Conservation (phyloP, 2,797 vertebrate species). For the Hapalemur alaotrensis region DNA sequence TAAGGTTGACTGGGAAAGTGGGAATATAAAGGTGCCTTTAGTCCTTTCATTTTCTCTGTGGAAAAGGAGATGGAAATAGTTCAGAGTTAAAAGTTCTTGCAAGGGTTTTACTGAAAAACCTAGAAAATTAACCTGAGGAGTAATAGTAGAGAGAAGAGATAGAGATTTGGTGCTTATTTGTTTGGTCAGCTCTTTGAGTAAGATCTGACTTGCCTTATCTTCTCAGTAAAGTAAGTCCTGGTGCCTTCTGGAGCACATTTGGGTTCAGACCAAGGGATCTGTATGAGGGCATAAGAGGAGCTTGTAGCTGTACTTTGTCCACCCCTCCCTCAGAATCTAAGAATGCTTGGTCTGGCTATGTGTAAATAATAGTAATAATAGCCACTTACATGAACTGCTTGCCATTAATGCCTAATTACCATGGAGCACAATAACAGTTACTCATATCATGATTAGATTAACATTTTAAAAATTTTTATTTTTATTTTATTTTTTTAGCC, state of each 20-base stretch:
- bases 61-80: neutral
- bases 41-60: neutral
- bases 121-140: neutral
- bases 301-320: neutral
- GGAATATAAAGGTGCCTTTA: neutral
- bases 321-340: neutral
- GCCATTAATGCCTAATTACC: slow-evolving; percentile 56
- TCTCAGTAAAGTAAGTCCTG: slow-evolving; percentile 28
- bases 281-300: neutral
- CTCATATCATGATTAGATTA: slow-evolving; percentile 51
- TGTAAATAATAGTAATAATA: slow-evolving; percentile 48
- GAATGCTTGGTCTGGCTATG: slow-evolving; percentile 43
- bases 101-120: neutral
- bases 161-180: neutral
- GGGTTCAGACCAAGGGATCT: neutral
- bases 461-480: slow-evolving; percentile 53
- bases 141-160: neutral
- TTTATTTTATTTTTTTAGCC: slow-evolving; percentile 49
- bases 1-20: neutral
- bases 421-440: slow-evolving; percentile 39
- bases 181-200: slow-evolving; percentile 1
- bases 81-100: slow-evolving; percentile 19
- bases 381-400: slow-evolving; percentile 47
- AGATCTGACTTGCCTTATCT: neutral
- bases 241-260: slow-evolving; percentile 13